Base-by-base conservation (phyloP, 2,797 vertebrate genomes). In the Gallinago nigripennis region DNA sequence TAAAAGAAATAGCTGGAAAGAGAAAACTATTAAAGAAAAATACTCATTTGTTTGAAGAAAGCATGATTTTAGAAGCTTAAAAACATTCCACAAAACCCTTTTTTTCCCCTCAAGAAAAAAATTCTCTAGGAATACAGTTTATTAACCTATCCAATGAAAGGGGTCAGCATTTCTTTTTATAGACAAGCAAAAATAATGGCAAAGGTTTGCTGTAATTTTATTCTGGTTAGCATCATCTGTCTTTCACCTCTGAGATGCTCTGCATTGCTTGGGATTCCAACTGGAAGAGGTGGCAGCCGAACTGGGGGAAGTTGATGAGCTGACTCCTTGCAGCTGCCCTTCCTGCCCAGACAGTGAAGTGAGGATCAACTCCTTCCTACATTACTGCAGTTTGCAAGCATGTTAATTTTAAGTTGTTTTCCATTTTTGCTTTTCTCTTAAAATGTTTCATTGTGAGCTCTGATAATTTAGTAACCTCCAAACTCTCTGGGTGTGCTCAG, bases 311-410 rank as follows among this genome's bases (percentile, higher is more conserved):
- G 51, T 1, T 0, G 0, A 30, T 31, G 56, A 85, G n/a, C 30
- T 0, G 0, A 23, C 16, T 75, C 37, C 23, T 70, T 1, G 0
- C 35, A 65, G 56, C 6, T 77, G 19, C 21, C 28, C 19, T 28
- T 43, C 16, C 33, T 66, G 31, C 21, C 17, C 5, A 5, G 51
- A 60, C 24, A 57, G 16, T 8, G 19, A 20, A 57, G 14, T 0
- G 0, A 70, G 53, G n/a, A 66, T 31, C 1, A 1, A 13, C 27
- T 53, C 30, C 28, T 57, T 68, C 28, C 6, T 50, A 81, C 43
- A 50, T 64, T 72, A 41, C 23, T 66, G 43, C 27, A 25, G 6
- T 43, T 31, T 70, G 9, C 11, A 51, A 21, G 15, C 30, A 50
- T 27, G 25, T 31, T 21, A 48, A 65, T 8, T 39, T 33, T 70